A percentile compares a stretch with the other conserved stretches of the same genome.
phyloP scores from a whole-genome alignment of 1,140 invertebrate genomes.

The Coptotermes formosanus region DNA sequence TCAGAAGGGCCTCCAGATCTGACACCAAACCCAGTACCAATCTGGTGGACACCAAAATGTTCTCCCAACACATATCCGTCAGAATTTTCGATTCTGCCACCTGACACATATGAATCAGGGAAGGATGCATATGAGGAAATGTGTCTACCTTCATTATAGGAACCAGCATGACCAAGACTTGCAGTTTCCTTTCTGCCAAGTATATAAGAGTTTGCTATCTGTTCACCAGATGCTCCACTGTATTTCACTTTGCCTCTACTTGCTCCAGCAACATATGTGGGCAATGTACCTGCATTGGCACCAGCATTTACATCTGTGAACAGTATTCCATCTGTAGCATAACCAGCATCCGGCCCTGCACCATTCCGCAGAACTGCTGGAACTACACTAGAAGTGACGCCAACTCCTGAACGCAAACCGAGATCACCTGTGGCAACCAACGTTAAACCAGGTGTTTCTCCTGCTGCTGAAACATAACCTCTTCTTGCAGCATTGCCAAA shows the following conservation, averaged over 20 bases:
- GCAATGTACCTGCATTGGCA: background rate
- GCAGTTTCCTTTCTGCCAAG: background rate
- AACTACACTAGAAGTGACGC: background rate
- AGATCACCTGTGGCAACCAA: background rate
- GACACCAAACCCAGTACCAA: background rate
- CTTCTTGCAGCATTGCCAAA: background rate
- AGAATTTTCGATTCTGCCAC: constrained; percentile 34
- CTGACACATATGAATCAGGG: constrained; percentile 39
- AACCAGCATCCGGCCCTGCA: background rate
- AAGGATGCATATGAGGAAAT: constrained; percentile 35
- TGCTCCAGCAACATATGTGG: background rate
- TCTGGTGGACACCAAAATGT: background rate
- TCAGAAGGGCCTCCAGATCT: background rate
- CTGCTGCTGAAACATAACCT: constrained; percentile 31
- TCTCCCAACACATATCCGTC: constrained; percentile 36
- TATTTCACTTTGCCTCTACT: background rate
- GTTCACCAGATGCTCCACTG: background rate
- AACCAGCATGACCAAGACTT: constrained; percentile 35
- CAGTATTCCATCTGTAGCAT: background rate
- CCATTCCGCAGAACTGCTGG: background rate
- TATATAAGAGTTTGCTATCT: background rate
- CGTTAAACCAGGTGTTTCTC: background rate
- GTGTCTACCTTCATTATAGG: constrained; percentile 39
- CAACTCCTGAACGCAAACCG: no score
- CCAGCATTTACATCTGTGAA: background rate